Percentiles rank a stretch among this genome's conserved stretches.
Evolutionary conservation across 2,113 vertebrate genomes (phyloP).

Genomic region (Lepus timidus): DNA sequence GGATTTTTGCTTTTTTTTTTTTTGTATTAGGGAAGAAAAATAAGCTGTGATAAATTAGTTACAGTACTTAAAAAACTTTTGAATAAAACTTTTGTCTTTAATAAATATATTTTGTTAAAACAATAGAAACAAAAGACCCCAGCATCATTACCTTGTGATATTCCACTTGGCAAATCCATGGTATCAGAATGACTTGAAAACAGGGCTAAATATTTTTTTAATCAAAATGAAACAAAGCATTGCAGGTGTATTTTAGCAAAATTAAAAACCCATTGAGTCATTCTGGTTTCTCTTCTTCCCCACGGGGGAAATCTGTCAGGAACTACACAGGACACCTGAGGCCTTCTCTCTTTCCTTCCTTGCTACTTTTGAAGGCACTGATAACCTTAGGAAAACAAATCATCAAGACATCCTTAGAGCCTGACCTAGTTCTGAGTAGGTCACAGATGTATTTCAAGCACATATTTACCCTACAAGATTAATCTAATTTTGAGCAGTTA

Average conservation of each 20-base stretch:
- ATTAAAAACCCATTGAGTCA: neutral
- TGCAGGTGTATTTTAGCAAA: neutral
- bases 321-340: neutral
- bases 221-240: slow-evolving; percentile 3
- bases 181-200: neutral
- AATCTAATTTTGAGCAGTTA: slow-evolving; percentile 37
- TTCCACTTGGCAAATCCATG: neutral
- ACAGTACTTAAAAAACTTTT: neutral
- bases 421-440: neutral
- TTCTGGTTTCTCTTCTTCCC: neutral
- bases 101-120: neutral
- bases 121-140: neutral
- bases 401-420: neutral
- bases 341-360: neutral
- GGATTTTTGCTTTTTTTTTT: neutral
- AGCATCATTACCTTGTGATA: neutral
- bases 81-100: neutral
- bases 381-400: slow-evolving; percentile 56
- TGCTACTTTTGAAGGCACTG: slow-evolving; percentile 3
- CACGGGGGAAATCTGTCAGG: neutral
- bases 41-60: neutral
- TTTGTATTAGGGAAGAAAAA: neutral
- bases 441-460: neutral
- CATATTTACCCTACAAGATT: slow-evolving; percentile 54
- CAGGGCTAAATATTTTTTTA: neutral